Evolutionary conservation across 1,140 invertebrate species (phyloP), one percentile per base, ranked within the genome.

Genomic region (Dendrolimus punctatus): DNA sequence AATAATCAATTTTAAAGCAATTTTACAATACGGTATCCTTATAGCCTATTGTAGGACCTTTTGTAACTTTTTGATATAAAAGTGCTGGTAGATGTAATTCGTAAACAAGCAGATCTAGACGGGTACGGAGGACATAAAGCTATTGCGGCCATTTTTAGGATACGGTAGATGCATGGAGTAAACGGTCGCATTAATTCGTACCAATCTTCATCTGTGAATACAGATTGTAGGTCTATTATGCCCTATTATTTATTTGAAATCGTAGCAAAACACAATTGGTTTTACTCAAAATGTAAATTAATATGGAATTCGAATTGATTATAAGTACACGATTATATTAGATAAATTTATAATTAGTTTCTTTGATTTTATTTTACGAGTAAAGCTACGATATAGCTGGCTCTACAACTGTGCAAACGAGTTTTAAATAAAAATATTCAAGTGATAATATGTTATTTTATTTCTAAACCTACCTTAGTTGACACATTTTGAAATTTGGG

Each of bases 11-110:
- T 83, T 81, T 77, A 73, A 76, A 73, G 56, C 76, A 74, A 48
- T 63, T 76, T 78, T 80, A 77, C 71, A 78, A 69, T 73, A 71
- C 78, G 71, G 64, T 69, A 58, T 70, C 62, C 73, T 53, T 61
- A 68, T 71, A 70, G 64, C 71, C 73, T 76, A 77, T 79, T 80
- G 72, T 82, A 81, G 73, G 66, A 71, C 74, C 74, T 84, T 85
- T 82, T 85, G 65, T 86, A 86, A 78, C 71, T 83, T 86, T 23
- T 84, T 84, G 76, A 86, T 84, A 86, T 76, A 70, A 77, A 85
- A 82, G 82, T 85, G 80, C 80, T 83, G 76, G 82, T 80, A 80
- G 77, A 74, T 57, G 42, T 39, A 40, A n/a, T 9, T 51, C 9
- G 60, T 66, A 69, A 73, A 45, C 51, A 50, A 58, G 36, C 77